phyloP scores from a whole-genome alignment of 2,888 invertebrate species.

The Hololepta plana region DNA sequence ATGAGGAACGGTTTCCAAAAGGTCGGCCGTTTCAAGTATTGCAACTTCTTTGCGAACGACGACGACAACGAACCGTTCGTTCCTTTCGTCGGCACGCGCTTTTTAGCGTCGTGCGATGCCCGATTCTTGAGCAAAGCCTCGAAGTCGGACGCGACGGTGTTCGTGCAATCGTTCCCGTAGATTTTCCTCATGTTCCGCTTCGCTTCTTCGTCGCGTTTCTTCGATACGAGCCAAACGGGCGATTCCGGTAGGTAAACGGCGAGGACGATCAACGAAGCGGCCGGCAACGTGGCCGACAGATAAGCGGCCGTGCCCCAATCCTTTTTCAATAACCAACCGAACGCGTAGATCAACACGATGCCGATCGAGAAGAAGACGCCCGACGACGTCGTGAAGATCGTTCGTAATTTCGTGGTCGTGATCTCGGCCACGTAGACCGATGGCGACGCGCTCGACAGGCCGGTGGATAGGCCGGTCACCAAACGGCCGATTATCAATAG shows the following conservation, averaged over 20 bases:
- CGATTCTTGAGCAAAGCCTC: slow-evolving; percentile 15
- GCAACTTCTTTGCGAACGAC: slow-evolving; percentile 15
- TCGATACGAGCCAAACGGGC: slow-evolving; percentile 33
- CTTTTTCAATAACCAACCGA: slow-evolving; percentile 31
- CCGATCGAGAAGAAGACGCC: slow-evolving; percentile 32
- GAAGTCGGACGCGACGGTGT: slow-evolving; percentile 17
- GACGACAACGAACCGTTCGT: slow-evolving; percentile 4
- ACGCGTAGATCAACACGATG: slow-evolving; percentile 31
- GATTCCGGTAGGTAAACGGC: slow-evolving; percentile 32
- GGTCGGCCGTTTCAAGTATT: slow-evolving; percentile 21
- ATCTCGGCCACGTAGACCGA: slow-evolving; percentile 37
- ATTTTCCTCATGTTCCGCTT: slow-evolving; percentile 24
- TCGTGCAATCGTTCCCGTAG: slow-evolving; percentile 20
- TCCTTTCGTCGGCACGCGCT: slow-evolving; percentile 8
- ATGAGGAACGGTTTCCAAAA: slow-evolving; percentile 30
- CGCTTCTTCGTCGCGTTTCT: slow-evolving; percentile 30
- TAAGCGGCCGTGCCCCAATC: slow-evolving; percentile 28
- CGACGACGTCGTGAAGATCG: slow-evolving; percentile 35
- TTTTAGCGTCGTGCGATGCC: slow-evolving; percentile 1
- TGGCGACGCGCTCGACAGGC: slow-evolving; percentile 33
- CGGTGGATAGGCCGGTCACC: slow-evolving; percentile 31
- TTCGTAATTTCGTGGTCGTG: slow-evolving; percentile 26
- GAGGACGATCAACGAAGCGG: slow-evolving; percentile 24
- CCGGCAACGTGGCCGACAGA: slow-evolving; percentile 27
- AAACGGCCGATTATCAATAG: slow-evolving; percentile 29